phyloP scores from a whole-genome alignment of 2,888 invertebrate genomes.

The Exephanes ischioxanthus region DNA sequence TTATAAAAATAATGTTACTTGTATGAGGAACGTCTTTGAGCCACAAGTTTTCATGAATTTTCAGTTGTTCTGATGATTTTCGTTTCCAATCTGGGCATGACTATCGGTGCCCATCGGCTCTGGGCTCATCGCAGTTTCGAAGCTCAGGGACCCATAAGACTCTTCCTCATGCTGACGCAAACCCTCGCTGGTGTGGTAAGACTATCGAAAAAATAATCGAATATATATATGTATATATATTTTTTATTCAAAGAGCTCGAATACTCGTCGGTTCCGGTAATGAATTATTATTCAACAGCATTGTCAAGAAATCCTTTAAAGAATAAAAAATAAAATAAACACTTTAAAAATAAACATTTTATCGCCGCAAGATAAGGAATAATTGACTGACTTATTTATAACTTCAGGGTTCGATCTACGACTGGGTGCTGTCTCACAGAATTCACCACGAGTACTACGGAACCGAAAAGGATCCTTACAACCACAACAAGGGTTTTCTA shows the following conservation, averaged over 20 bases:
- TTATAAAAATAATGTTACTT: too few relatives aligned
- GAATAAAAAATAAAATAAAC: background rate
- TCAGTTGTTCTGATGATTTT: constrained; percentile 89
- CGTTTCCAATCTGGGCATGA: constrained; percentile 91
- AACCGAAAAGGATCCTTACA: constrained; percentile 93
- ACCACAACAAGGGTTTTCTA: constrained; percentile 92
- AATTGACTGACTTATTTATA: background rate
- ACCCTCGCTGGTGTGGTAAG: constrained; percentile 95
- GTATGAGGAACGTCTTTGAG: too few relatives aligned
- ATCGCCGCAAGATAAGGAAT: background rate
- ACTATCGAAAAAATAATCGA: constrained; percentile 56
- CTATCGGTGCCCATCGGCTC: constrained; percentile 96
- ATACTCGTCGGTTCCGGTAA: too few relatives aligned
- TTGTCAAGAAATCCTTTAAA: background rate
- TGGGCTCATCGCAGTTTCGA: constrained; percentile 96
- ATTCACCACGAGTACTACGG: constrained; percentile 93
- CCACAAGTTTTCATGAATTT: constrained; percentile 71
- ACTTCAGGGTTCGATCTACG: constrained; percentile 91
- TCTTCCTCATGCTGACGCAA: constrained; percentile 93
- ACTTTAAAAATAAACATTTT: too few relatives aligned
- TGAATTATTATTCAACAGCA: too few relatives aligned
- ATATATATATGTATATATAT: too few relatives aligned
- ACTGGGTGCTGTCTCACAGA: constrained; percentile 93
- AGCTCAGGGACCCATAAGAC: constrained; percentile 89
- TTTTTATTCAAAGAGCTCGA: too few relatives aligned